Conservation (phyloP, 2,113 vertebrate genomes). For the Chelonoidis abingdonii region DNA sequence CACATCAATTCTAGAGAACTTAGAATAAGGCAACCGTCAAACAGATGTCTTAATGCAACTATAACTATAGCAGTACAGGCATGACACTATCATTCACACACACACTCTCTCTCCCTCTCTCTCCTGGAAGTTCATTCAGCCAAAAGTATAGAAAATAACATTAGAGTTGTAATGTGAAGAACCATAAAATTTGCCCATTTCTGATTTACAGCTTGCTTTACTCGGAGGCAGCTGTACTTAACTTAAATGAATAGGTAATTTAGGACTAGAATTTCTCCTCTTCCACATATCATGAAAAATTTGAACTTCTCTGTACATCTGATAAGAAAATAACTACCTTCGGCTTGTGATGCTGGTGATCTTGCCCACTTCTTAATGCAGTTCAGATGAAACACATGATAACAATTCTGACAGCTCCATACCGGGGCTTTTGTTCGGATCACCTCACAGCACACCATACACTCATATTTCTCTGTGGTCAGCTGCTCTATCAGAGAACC, state of each 20-base stretch:
- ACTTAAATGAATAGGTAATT: neutral
- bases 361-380: slow-evolving; percentile 99
- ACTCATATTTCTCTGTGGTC: slow-evolving; percentile 96
- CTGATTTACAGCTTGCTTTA: neutral
- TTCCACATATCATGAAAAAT: neutral
- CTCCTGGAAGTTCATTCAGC: neutral
- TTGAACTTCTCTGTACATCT: neutral
- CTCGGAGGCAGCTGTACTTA: neutral
- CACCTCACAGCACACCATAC: slow-evolving; percentile 98
- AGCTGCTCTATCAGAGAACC: slow-evolving; percentile 96
- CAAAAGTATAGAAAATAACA: neutral
- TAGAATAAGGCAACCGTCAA: neutral
- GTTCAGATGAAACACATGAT: slow-evolving; percentile 96
- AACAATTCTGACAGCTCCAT: slow-evolving; percentile 98
- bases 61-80: neutral
- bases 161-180: neutral
- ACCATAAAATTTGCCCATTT: fast-evolving
- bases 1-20: neutral
- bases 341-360: slow-evolving; percentile 95
- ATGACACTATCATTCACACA: neutral
- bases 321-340: slow-evolving; percentile 80
- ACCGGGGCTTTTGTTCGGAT: slow-evolving; percentile 90
- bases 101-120: no score
- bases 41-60: neutral
- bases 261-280: neutral